Evolutionary conservation across 2,113 vertebrate species (phyloP).

Genomic region (Neodon shergylaensis): DNA sequence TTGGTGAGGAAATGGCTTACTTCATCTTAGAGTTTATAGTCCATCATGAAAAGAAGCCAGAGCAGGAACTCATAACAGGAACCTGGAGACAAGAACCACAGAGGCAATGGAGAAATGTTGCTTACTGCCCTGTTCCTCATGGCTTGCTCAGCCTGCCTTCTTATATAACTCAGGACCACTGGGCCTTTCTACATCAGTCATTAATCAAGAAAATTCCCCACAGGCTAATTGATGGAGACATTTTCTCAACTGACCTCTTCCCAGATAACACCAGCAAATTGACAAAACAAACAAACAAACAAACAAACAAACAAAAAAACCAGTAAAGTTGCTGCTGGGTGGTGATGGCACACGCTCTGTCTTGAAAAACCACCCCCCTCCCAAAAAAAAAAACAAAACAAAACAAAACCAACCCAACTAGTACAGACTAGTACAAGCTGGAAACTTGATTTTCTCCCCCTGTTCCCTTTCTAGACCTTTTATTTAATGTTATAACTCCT

Average conservation of each 20-base stretch:
- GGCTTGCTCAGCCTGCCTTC: not conserved
- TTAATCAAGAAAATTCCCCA: not conserved
- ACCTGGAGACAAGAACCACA: not conserved
- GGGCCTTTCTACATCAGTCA: not conserved
- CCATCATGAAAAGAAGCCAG: not conserved
- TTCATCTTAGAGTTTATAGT: not conserved
- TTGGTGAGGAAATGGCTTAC: not conserved
- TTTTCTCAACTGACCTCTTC: not conserved
- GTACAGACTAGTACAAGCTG: not conserved
- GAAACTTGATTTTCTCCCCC: not conserved
- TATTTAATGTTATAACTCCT: not conserved
- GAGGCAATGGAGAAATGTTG: too few species aligned
- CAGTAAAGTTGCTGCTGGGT: too few species aligned
- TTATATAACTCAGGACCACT: not conserved
- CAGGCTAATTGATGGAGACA: not conserved
- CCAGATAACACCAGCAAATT: not conserved
- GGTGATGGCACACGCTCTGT: too few species aligned
- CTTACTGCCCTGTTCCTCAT: not conserved
- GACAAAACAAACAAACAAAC: not conserved
- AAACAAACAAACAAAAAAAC: not conserved
- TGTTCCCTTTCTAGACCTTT: not conserved
- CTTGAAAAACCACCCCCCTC: too few species aligned
- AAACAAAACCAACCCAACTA: not conserved
- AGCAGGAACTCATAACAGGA: not conserved
- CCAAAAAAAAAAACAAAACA: too few species aligned